Evolutionary conservation across 1,140 invertebrate genomes (phyloP), one percentile per base, ranked within the genome.

Genomic region (Semibalanus balanoides): DNA sequence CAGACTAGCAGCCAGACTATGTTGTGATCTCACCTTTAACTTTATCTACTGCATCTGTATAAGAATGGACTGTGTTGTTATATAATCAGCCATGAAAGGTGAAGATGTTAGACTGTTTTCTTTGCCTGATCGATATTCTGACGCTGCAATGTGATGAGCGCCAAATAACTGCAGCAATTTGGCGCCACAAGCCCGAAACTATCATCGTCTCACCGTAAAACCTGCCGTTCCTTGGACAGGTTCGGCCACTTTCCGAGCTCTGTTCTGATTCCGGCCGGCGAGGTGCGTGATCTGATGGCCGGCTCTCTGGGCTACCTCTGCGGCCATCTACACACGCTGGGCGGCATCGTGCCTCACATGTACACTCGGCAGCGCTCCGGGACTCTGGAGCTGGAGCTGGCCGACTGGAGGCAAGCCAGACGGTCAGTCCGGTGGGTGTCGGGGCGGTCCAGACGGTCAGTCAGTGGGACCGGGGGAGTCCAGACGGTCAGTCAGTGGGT

Each of bases 241-340:
- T 97, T 96, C 87, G 94, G 94, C 30, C 95, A 97, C 83, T 97
- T 96, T 85, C 94, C 95, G 25, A 95, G 93, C 1, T 95, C 94
- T 9, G 90, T 91, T 79, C 93, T 97, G 64, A 75, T 79, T 3
- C 78, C 77, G 17, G n/a, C 79, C 75, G 30, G 76, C 78, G 43
- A 76, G 35, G 43, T 86, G 74, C 84, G 87, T 81, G 74, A 84
- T 76, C 78, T 88, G n/a, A 87, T 89, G 81, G 84, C 83, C 27
- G 84, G 85, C 79, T 87, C 86, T 69, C 82, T 90, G 78, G 91
- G 87, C 0, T 97, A 96, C 85, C 83, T 97, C n/a, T 96, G 93
- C 86, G 95, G 95, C 17, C 95, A 97, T 85, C 88, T 95, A 78
- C 95, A 97, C 83, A 92, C 89, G 17, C 85, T 96, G 78, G 90